Percentiles rank a stretch among this genome's conserved stretches.
These are phyloP conservation scores for Pteronura brasiliensis DNA, from an alignment of 2,113 vertebrate species.

Conservation along the genomic window DNA sequence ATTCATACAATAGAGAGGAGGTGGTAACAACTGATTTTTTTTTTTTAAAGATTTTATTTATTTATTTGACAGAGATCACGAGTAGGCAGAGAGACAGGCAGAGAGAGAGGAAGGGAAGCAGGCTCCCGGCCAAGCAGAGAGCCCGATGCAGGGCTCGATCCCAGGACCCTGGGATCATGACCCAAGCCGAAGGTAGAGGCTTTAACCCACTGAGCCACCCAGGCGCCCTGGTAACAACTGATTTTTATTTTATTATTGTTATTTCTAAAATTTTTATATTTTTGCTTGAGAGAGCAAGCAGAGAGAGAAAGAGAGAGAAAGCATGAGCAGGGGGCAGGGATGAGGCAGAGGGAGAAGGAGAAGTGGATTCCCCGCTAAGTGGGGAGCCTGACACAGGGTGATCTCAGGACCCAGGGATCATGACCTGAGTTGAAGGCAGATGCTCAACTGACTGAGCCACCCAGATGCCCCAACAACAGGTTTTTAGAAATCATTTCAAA, in stretches of 20 bases:
- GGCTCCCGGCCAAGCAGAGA: no score
- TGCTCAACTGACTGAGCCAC: neutral
- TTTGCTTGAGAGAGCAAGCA: neutral
- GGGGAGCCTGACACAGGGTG: neutral
- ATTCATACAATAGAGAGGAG: neutral
- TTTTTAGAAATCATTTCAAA: neutral
- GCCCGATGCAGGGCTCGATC: no score
- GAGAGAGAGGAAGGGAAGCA: no score
- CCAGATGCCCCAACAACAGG: neutral
- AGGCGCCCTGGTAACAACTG: no score
- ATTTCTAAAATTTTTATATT: neutral
- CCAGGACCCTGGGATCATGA: no score
- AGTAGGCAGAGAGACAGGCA: no score
- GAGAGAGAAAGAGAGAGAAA: neutral
- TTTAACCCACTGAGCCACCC: no score
- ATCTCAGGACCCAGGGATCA: neutral
- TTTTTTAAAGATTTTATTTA: no score
- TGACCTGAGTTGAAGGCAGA: neutral
- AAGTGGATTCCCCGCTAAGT: neutral
- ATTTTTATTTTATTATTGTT: neutral
- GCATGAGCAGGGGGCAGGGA: neutral
- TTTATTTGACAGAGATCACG: no score
- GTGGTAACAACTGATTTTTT: neutral
- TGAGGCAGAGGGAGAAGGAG: neutral
- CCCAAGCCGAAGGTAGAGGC: no score